Evolutionary conservation across 2,888 invertebrate species (phyloP), one percentile per base, ranked within the genome.

Genomic region (Eupithecia vulgata): DNA sequence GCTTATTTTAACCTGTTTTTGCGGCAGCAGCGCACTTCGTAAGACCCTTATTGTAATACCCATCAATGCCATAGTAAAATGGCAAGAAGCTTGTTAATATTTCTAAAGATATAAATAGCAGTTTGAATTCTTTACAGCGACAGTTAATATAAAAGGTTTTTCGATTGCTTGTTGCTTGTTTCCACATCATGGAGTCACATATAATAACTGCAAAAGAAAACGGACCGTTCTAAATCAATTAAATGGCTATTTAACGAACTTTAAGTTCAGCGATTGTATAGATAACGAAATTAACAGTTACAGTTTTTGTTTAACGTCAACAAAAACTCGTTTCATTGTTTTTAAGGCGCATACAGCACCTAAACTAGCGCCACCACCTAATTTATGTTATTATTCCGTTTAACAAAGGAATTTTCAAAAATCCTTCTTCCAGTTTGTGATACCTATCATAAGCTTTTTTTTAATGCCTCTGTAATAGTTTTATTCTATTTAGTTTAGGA

Each of bases 11-110:
- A 86, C 84, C 84, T 83, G 85, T 89, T 90, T 88, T 88, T 74
- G 86, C 82, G 77, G 80, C 81, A 80, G 78, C 37, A 59, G 79
- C 80, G 78, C 80, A 80, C 61, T 34, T 81, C 83, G 80, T 81
- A 81, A 81, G 82, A 78, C 80, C 79, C 81, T 82, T 84, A 87
- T 87, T 86, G 85, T 86, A 84, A 83, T 86, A 81, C 84, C 87
- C 85, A 87, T 85, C 87, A 85, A 85, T 87, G 81, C 82, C 74
- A 82, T 81, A 85, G 85, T 87, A 86, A 89, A 88, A 87, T 88
- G 83, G 85, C 84, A 84, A 84, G 83, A 81, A 81, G 82, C 85
- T 89, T 85, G 87, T 90, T 87, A 88, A 86, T 83, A 83, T 84
- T 79, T 84, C 85, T 85, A 85, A 84, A 80, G 81, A 78, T 83